Percentiles rank a stretch among this genome's conserved stretches.
These are phyloP conservation scores for Neolamprologus hecqui DNA, from an alignment of 2,113 vertebrate species.

Conservation along the genomic window DNA sequence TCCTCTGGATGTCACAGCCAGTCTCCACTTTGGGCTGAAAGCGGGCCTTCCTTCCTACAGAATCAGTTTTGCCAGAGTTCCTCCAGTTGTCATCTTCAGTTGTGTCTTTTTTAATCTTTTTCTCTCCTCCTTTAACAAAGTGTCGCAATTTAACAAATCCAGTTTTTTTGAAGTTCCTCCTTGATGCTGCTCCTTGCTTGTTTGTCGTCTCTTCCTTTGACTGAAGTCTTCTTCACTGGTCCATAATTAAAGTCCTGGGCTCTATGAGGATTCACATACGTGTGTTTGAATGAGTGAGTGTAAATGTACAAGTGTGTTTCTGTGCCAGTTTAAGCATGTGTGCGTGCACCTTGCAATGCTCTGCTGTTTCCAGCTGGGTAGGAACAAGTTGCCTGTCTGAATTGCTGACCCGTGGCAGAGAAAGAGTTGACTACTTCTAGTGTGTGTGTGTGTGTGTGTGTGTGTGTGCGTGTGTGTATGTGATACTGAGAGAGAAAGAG, in stretches of 20 bases:
- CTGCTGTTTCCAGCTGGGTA: constrained; percentile 54
- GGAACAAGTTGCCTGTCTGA: constrained; percentile 61
- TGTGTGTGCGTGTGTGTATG: not conserved
- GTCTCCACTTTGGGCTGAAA: constrained; percentile 1
- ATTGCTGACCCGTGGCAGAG: constrained; percentile 66
- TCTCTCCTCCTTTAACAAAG: not conserved
- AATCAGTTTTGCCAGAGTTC: not conserved
- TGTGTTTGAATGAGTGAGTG: not conserved
- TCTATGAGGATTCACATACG: constrained; percentile 15
- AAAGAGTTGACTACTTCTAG: constrained; percentile 58
- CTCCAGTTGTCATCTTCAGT: constrained; percentile 38
- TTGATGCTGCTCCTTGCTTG: constrained; percentile 7
- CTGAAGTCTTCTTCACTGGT: constrained; percentile 31
- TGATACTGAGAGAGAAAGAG: constrained; percentile 31
- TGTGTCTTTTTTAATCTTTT: not conserved
- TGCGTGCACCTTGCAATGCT: constrained; percentile 59
- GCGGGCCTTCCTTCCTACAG: constrained; percentile 29
- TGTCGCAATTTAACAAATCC: constrained; percentile 26
- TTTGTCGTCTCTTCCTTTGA: constrained; percentile 16
- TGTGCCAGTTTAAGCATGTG: constrained; percentile 2
- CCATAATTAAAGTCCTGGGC: constrained; percentile 41
- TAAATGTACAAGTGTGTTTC: not conserved
- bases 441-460: constrained; percentile 5
- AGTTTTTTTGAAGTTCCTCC: constrained; percentile 29
- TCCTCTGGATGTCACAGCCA: constrained; percentile 32